Evolutionary conservation across 2,797 vertebrate genomes (phyloP).

Genomic region (Morelia viridis): DNA sequence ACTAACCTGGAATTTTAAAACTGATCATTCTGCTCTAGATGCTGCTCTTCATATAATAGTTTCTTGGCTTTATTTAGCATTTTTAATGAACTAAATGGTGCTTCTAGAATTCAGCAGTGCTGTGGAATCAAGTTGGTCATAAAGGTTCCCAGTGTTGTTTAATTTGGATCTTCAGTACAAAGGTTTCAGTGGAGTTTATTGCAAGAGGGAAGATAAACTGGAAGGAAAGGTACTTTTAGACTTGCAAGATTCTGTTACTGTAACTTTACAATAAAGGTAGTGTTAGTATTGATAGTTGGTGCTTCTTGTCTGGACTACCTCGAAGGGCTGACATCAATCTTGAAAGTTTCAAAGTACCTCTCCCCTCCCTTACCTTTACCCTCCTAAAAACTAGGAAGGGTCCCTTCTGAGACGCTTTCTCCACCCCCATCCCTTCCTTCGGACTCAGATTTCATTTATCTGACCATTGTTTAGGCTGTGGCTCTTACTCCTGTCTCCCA

Average conservation of each 20-base stretch:
- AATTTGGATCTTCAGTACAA: not conserved
- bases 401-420: not conserved
- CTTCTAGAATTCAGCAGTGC: not conserved
- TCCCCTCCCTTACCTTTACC: not conserved
- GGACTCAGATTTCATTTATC: not conserved
- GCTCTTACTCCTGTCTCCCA: not conserved
- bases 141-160: not conserved
- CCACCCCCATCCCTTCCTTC: not conserved
- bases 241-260: not conserved
- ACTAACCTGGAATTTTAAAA: slow-evolving; percentile 8
- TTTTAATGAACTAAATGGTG: not conserved
- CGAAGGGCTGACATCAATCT: not conserved
- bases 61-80: not conserved
- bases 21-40: not conserved
- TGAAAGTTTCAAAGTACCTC: not conserved
- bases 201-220: not conserved
- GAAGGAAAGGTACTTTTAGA: not conserved
- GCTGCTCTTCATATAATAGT: slow-evolving; percentile 1
- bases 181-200: not conserved
- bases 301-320: not conserved
- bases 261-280: not conserved
- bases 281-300: not conserved
- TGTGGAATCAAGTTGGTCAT: not conserved
- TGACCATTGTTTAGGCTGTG: not conserved
- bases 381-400: not conserved